These are phyloP conservation scores for Pampusana beccarii DNA, from an alignment of 2,113 vertebrate species.

Conservation along the genomic window DNA sequence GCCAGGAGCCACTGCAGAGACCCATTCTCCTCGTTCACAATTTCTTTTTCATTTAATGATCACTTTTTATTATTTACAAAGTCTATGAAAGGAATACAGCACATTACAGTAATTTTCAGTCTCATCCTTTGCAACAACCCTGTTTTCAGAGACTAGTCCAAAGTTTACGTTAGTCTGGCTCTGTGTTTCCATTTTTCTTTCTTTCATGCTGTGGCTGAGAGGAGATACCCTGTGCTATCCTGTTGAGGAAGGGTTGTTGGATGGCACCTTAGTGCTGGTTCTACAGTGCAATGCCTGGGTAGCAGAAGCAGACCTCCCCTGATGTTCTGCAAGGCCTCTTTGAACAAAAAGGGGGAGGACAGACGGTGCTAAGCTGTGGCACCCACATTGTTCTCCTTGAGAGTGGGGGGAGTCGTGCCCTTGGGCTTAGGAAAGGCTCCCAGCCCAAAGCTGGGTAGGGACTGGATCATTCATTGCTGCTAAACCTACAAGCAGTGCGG, in stretches of 20 bases:
- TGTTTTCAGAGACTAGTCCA: not conserved
- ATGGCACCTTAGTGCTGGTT: not conserved
- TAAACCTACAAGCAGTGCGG: not conserved
- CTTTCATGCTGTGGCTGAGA: not conserved
- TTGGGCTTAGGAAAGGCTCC: not conserved
- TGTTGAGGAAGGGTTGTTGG: not conserved
- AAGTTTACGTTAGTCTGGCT: not conserved
- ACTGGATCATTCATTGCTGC: not conserved
- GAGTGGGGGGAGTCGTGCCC: not conserved
- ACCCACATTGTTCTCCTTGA: not conserved
- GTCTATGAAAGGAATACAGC: not conserved
- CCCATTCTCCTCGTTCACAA: not conserved
- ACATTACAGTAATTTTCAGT: not conserved
- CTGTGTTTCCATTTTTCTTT: not conserved
- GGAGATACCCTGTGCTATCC: not conserved
- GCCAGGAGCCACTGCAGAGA: not conserved
- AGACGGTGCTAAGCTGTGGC: not conserved
- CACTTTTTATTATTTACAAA: conserved; percentile 20
- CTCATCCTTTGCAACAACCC: not conserved
- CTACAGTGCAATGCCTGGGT: not conserved
- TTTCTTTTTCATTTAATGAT: conserved; percentile 17
- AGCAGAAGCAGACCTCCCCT: not conserved
- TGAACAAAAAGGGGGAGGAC: not conserved
- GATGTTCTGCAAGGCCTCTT: not conserved
- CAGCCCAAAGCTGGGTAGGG: not conserved